phyloP scores from a whole-genome alignment of 2,797 vertebrate species.

The Sitta carolinensis region DNA sequence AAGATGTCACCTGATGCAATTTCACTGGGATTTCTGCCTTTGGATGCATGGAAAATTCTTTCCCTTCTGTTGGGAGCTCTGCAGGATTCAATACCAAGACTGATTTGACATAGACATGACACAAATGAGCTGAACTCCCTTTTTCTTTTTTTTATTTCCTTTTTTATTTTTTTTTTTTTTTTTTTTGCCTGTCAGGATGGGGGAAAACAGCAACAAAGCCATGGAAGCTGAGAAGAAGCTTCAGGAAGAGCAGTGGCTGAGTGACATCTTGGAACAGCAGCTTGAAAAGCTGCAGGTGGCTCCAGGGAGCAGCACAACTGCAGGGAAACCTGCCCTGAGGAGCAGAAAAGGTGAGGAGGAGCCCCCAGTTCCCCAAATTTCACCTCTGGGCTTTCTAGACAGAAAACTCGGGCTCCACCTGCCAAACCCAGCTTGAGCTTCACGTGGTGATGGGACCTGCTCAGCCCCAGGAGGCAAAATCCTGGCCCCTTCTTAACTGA shows the following conservation, averaged over 20 bases:
- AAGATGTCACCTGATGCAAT: not conserved
- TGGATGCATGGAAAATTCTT: not conserved
- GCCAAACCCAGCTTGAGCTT: not conserved
- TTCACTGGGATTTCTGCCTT: not conserved
- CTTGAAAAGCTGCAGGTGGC: slow-evolving; percentile 76
- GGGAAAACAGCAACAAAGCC: slow-evolving; percentile 67
- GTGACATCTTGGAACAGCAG: slow-evolving; percentile 70
- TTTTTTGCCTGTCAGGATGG: slow-evolving; percentile 67
- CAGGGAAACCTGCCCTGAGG: not conserved
- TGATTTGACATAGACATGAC: not conserved
- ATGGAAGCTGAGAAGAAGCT: slow-evolving; percentile 75
- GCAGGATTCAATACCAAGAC: not conserved
- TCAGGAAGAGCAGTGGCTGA: slow-evolving; percentile 58
- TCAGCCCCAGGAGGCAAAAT: not conserved
- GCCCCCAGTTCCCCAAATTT: not conserved
- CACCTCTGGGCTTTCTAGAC: not conserved
- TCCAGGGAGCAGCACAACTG: not conserved
- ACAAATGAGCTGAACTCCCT: not conserved
- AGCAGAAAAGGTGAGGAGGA: slow-evolving; percentile 53
- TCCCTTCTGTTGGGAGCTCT: not conserved
- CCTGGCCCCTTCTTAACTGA: not conserved
- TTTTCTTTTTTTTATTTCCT: too few relatives aligned
- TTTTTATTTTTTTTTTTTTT: not conserved
- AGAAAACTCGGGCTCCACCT: not conserved
- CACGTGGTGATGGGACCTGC: not conserved